Conservation (phyloP, 2,888 invertebrate genomes). For the Diaphora mendica region DNA sequence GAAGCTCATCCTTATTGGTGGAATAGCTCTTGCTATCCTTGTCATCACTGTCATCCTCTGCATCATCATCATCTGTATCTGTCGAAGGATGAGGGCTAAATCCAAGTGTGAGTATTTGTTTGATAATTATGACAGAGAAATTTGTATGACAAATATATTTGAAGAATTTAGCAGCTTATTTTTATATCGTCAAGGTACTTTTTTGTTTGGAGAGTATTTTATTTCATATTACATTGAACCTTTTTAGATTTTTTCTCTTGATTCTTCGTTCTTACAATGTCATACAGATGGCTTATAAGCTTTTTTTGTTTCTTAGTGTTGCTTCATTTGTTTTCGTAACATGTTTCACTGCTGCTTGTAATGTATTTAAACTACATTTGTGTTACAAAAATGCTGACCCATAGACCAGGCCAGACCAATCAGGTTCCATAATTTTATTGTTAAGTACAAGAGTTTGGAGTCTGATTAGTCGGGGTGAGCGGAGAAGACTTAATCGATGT, state of each 20-base stretch:
- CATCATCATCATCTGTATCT: constrained; percentile 94
- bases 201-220: background rate
- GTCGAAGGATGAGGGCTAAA: constrained; percentile 92
- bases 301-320: constrained; percentile 35
- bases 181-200: background rate
- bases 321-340: constrained; percentile 17
- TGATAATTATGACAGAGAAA: background rate
- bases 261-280: constrained; percentile 8
- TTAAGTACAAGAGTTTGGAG: background rate
- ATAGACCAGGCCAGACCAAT: background rate
- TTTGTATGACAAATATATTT: constrained; percentile 30
- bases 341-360: constrained; percentile 36
- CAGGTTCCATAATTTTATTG: background rate
- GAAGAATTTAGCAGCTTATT: background rate
- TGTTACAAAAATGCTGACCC: background rate
- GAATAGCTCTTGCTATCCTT: constrained; percentile 83
- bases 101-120: constrained; percentile 91
- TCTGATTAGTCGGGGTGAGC: background rate
- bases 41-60: constrained; percentile 91
- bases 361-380: constrained; percentile 22
- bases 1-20: constrained; percentile 90
- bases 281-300: constrained; percentile 45
- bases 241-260: background rate
- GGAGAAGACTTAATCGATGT: background rate
- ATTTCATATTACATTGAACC: background rate